Base-by-base conservation (phyloP, 2,888 invertebrate species). In the Aporophyla lueneburgensis region DNA sequence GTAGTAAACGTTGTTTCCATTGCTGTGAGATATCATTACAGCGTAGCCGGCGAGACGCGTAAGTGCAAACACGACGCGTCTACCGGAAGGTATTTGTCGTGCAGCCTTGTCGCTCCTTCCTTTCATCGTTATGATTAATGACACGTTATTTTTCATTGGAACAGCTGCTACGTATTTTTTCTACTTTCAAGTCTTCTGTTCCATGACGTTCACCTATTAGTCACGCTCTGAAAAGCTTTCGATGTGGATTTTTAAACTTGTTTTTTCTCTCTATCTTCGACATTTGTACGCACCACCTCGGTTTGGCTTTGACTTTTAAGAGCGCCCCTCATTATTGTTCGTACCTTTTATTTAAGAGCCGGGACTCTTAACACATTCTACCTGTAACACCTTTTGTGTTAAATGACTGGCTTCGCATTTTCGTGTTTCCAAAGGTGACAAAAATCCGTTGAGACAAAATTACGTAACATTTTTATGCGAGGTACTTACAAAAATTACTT, bases 121-220 rank as follows among this genome's bases (percentile, higher is more conserved):
- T 95, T 94, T 94, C 95, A 93, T 90, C 93, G 92, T 91, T 94
- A 94, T 96, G 96, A 96, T 96, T 95, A 95, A 96, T 95, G 95
- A 93, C 91, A 92, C 91, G 94, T 94, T 95, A 95, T 96, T 95
- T 96, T 96, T 96, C 95, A 95, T 93, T 93, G 94, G 92, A 95
- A 94, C 95, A 95, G 95, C 95, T 95, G 95, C 93, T 91, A 91
- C 94, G 93, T 94, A 94, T 95, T 95, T 96, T 95, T 94, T 87
- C 92, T 91, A 93, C 93, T 93, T 93, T 92, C 93, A 91, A 93
- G 93, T 94, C 93, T 94, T 94, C 94, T 93, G 94, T 93, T 91
- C 93, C 93, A 89, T 94, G 94, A 94, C 94, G 93, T 90, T 91
- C 91, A 91, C 93, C 95, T 95, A 95, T 95, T 95, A 94, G 95